Conservation (phyloP, 1,140 invertebrate species). For the Gryon sp. region DNA sequence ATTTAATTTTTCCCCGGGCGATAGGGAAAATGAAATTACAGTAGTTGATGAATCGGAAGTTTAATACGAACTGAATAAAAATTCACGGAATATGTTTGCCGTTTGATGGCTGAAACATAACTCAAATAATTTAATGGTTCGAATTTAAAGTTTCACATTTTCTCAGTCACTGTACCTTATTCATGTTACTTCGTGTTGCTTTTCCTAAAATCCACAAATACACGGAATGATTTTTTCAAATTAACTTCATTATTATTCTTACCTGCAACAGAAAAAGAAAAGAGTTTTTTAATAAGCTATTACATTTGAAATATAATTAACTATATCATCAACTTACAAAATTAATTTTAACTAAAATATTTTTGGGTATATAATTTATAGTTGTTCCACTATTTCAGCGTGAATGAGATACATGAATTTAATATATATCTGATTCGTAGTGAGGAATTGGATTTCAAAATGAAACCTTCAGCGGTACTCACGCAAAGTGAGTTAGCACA, state of each 20-base stretch:
- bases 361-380: too few relatives aligned
- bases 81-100: slow-evolving; percentile 8
- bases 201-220: too few relatives aligned
- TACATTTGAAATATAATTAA: too few relatives aligned
- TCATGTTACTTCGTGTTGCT: too few relatives aligned
- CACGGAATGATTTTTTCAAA: too few relatives aligned
- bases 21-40: slow-evolving; percentile 36
- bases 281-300: too few relatives aligned
- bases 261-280: slow-evolving; percentile 40
- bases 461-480: not conserved
- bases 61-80: slow-evolving; percentile 22
- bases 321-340: too few relatives aligned
- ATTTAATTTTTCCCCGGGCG: slow-evolving; percentile 50
- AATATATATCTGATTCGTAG: not conserved
- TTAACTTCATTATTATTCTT: too few relatives aligned
- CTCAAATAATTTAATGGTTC: slow-evolving; percentile 1
- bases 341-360: too few relatives aligned
- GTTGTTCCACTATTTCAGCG: too few relatives aligned
- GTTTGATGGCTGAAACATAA: not conserved
- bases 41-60: slow-evolving; percentile 38
- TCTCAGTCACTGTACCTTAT: too few relatives aligned
- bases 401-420: too few relatives aligned
- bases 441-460: not conserved
- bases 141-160: not conserved
- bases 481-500: slow-evolving; percentile 30